Conservation (phyloP, 35 echinoderm and acorn worm genomes). For the Hemicentrotus pulcherrimus region DNA sequence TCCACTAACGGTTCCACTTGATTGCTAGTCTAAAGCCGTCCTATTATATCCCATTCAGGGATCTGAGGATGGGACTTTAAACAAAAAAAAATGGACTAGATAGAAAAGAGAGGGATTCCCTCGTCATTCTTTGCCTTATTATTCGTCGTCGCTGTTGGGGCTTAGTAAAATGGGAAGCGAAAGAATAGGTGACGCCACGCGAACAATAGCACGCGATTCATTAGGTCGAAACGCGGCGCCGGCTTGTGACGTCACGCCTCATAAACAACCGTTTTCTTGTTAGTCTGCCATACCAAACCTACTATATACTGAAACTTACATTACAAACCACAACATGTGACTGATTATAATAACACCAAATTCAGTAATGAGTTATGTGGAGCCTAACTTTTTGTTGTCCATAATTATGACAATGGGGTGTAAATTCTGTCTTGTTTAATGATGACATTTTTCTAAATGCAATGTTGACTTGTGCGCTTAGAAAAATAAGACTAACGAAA, state of each 20-base stretch:
- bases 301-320: neutral
- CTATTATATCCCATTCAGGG: neutral
- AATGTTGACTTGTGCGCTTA: neutral
- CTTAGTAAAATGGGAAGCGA: neutral
- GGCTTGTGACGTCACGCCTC: slow-evolving; percentile 33
- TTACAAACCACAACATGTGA: neutral
- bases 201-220: slow-evolving; percentile 31
- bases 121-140: neutral
- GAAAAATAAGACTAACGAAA: neutral
- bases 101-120: slow-evolving; percentile 9
- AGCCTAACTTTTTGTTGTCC: neutral
- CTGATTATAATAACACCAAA: neutral
- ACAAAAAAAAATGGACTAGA: neutral
- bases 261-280: slow-evolving; percentile 23
- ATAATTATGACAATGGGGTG: neutral
- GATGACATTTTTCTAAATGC: neutral
- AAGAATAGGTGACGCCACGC: slow-evolving; percentile 39
- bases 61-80: neutral
- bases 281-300: neutral
- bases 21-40: neutral
- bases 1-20: neutral
- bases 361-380: neutral
- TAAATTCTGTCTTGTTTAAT: neutral
- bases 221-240: slow-evolving; percentile 28
- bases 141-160: slow-evolving; percentile 21